Evolutionary conservation across 2,888 invertebrate genomes (phyloP).

Genomic region (Chrysotoxum bicinctum): DNA sequence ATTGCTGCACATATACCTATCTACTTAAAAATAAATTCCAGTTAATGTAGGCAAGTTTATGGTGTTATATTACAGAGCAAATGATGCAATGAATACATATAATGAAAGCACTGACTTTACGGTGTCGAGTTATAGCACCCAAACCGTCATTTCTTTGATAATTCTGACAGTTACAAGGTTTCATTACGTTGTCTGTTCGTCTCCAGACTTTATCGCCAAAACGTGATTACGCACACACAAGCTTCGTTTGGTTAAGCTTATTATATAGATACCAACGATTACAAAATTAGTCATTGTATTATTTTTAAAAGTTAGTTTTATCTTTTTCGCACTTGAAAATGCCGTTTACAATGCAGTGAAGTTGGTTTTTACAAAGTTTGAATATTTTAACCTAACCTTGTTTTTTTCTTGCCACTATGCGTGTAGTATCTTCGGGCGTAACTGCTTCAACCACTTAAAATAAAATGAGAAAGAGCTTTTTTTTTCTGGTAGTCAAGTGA

Average conservation of each 20-base stretch:
- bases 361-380: background rate
- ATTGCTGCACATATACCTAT: background rate
- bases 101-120: background rate
- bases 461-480: background rate
- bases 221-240: constrained; percentile 12
- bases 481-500: background rate
- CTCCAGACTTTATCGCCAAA: background rate
- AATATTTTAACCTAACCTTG: background rate
- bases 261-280: background rate
- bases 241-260: background rate
- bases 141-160: background rate
- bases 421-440: background rate
- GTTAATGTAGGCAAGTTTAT: background rate
- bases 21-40: background rate
- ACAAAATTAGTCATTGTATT: constrained; percentile 15
- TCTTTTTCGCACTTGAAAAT: background rate
- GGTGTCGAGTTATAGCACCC: background rate
- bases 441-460: background rate
- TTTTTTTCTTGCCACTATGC: background rate
- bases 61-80: constrained; percentile 9
- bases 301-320: background rate
- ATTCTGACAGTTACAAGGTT: constrained; percentile 13
- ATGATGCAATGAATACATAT: background rate
- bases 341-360: background rate
- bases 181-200: background rate